Conservation (phyloP, 2,797 vertebrate species). For the Erpetoichthys calabaricus region DNA sequence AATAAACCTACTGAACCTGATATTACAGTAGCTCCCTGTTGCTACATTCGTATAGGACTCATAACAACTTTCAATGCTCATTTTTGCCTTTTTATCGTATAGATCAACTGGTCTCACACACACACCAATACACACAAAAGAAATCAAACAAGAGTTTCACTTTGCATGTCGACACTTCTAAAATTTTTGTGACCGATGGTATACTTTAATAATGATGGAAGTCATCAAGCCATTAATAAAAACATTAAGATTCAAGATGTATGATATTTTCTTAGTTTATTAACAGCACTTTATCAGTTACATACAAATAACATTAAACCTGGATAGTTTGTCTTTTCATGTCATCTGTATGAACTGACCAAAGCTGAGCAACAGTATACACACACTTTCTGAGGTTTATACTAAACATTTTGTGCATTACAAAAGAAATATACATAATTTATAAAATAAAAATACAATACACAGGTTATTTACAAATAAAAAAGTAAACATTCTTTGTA, state of each 20-base stretch:
- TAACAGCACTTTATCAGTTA: constrained; percentile 71
- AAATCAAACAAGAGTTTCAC: too few species aligned
- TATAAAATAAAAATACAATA: constrained; percentile 69
- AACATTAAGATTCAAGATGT: neutral
- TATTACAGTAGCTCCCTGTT: too few species aligned
- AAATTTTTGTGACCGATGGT: too few species aligned
- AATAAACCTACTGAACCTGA: too few species aligned
- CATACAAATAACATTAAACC: constrained; percentile 66
- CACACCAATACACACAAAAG: too few species aligned
- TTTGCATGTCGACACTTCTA: too few species aligned
- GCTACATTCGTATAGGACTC: too few species aligned
- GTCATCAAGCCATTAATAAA: neutral
- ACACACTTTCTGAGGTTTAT: constrained; percentile 62
- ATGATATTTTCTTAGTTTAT: constrained; percentile 48
- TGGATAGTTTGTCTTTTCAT: constrained; percentile 54
- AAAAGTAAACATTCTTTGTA: constrained; percentile 64
- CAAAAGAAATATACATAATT: constrained; percentile 76
- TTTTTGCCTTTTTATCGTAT: too few species aligned
- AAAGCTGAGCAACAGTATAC: constrained; percentile 66
- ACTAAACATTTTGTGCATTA: constrained; percentile 74
- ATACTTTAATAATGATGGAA: too few species aligned
- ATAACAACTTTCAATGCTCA: too few species aligned
- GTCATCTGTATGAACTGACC: constrained; percentile 60
- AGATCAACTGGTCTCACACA: too few species aligned
- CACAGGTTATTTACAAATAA: constrained; percentile 66